Conservation (phyloP, 2,113 vertebrate genomes). For the Talpa occidentalis region DNA sequence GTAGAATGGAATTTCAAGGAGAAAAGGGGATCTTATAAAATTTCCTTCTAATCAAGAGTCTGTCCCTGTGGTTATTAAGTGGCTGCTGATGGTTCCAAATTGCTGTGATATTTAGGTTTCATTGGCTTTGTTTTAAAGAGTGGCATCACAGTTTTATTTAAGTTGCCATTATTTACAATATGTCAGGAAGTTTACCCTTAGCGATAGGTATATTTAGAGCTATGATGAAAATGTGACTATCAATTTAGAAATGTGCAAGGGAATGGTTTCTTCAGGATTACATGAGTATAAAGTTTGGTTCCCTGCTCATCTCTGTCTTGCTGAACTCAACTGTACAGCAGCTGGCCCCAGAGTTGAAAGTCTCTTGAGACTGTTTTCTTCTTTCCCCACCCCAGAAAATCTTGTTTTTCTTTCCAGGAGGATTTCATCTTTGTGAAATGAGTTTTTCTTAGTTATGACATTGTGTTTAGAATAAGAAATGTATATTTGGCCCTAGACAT, state of each 20-base stretch:
- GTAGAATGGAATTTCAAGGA: constrained; percentile 6
- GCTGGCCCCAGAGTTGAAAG: accelerated
- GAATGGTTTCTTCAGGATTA: not conserved
- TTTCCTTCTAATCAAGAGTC: constrained; percentile 6
- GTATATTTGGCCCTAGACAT: not conserved
- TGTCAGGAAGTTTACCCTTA: not conserved
- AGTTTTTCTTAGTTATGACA: not conserved
- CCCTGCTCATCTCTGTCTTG: not conserved
- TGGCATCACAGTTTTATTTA: not conserved
- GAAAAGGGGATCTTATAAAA: not conserved
- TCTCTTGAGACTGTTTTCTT: no score
- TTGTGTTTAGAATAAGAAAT: not conserved
- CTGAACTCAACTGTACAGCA: not conserved
- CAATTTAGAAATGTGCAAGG: not conserved
- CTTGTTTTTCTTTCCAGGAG: not conserved
- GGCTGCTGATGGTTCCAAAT: not conserved
- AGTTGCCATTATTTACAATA: not conserved
- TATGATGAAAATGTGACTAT: not conserved
- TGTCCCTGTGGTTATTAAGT: not conserved
- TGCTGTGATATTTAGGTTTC: not conserved
- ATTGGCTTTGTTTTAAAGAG: not conserved
- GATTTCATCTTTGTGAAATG: constrained; percentile 13
- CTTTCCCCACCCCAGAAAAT: not conserved
- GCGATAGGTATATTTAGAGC: not conserved
- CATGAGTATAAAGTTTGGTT: not conserved